These are phyloP conservation scores for Rynchops niger DNA, from an alignment of 2,113 vertebrate species.

Conservation along the genomic window DNA sequence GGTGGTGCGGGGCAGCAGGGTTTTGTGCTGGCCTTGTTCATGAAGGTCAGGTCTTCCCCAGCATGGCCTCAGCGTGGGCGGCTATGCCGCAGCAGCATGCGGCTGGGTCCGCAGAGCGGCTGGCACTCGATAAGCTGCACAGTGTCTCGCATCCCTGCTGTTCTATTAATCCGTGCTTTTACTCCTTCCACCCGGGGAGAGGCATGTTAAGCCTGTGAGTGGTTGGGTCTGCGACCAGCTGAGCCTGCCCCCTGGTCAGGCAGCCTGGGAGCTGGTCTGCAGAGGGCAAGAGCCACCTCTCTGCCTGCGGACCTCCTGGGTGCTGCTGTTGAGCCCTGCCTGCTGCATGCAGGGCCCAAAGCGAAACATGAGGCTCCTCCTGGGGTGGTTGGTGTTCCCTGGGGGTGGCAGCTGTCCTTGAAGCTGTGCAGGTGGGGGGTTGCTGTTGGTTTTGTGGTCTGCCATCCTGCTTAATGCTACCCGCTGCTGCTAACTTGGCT, in stretches of 20 bases:
- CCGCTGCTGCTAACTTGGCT: neutral
- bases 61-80: rapidly evolving
- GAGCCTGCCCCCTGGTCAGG: neutral
- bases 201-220: rapidly evolving
- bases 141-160: neutral
- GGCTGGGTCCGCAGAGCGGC: neutral
- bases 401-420: neutral
- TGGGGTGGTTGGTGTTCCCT: neutral
- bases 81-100: rapidly evolving
- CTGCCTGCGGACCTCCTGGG: neutral
- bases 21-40: neutral
- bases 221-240: neutral
- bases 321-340: neutral
- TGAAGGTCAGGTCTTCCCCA: neutral
- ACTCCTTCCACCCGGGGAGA: neutral
- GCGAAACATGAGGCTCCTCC: neutral
- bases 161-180: neutral
- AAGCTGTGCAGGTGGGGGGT: neutral
- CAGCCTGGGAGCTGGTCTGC: neutral
- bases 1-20: neutral
- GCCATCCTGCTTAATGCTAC: neutral
- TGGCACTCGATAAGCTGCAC: neutral
- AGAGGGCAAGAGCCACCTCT: neutral
- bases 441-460: neutral
- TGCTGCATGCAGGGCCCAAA: rapidly evolving